Conservation (phyloP, 2,888 invertebrate genomes). For the Metacarcinus magister region DNA sequence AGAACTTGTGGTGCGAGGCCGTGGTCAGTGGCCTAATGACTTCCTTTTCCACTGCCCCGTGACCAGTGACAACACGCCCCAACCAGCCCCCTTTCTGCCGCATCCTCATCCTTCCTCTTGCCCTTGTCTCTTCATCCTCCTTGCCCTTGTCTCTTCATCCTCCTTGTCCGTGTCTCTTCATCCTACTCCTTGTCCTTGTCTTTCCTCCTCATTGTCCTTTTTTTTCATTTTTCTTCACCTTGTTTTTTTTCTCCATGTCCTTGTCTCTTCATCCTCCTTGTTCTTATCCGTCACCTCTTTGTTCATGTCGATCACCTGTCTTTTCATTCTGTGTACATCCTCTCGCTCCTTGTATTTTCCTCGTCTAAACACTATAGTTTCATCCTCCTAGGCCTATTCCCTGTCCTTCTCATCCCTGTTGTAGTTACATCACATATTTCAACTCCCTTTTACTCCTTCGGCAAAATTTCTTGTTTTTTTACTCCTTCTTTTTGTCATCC, state of each 20-base stretch:
- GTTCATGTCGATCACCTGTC: background rate
- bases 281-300: background rate
- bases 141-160: background rate
- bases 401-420: background rate
- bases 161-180: background rate
- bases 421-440: background rate
- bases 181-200: background rate
- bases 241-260: no score
- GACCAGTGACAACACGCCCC: constrained; percentile 17
- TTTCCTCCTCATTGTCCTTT: background rate
- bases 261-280: background rate
- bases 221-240: background rate
- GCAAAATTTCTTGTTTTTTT: background rate
- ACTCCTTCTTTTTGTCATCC: background rate
- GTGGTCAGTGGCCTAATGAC: constrained; percentile 48
- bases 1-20: constrained; percentile 39
- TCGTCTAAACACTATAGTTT: background rate
- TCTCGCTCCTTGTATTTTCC: background rate
- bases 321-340: background rate
- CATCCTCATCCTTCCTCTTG: background rate
- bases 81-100: background rate
- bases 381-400: background rate
- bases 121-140: background rate
- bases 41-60: constrained; percentile 45
- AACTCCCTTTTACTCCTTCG: background rate